These are phyloP conservation scores for Abramis brama DNA, from an alignment of 2,113 vertebrate genomes.

Conservation along the genomic window DNA sequence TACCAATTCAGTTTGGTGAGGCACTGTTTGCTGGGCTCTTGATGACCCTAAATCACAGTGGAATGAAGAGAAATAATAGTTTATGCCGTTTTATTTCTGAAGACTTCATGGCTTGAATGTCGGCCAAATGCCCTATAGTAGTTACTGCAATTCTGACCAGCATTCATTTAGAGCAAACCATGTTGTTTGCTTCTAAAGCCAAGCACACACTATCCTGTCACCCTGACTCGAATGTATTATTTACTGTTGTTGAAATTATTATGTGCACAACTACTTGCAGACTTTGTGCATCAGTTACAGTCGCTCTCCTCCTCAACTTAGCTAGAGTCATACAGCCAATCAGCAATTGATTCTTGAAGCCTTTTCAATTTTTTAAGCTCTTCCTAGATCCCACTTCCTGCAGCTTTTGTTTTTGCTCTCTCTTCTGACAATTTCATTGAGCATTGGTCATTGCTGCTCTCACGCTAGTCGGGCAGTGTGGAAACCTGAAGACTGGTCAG, in stretches of 20 bases:
- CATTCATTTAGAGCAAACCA: slow-evolving; percentile 4
- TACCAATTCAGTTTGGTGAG: slow-evolving; percentile 65
- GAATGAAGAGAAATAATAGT: slow-evolving; percentile 22
- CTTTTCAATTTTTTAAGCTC: background rate
- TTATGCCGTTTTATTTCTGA: slow-evolving; percentile 18
- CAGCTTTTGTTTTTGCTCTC: too few species aligned
- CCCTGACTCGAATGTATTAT: background rate
- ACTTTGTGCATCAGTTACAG: slow-evolving; percentile 1
- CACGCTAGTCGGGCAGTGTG: too few species aligned
- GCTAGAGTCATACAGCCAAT: background rate
- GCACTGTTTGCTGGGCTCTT: slow-evolving; percentile 33
- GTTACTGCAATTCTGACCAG: background rate
- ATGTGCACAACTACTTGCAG: background rate
- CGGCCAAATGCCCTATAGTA: background rate
- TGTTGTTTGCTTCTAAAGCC: slow-evolving; percentile 10
- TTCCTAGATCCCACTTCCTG: too few species aligned
- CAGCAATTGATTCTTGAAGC: background rate
- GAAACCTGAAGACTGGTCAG: too few species aligned
- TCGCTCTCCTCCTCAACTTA: background rate
- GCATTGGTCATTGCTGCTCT: too few species aligned
- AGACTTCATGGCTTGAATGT: slow-evolving; percentile 14
- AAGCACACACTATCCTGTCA: background rate
- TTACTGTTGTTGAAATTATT: background rate
- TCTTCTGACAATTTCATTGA: too few species aligned
- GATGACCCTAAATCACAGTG: slow-evolving; percentile 34